Conservation (phyloP, 2,113 vertebrate genomes). For the Toxotes jaculatrix region DNA sequence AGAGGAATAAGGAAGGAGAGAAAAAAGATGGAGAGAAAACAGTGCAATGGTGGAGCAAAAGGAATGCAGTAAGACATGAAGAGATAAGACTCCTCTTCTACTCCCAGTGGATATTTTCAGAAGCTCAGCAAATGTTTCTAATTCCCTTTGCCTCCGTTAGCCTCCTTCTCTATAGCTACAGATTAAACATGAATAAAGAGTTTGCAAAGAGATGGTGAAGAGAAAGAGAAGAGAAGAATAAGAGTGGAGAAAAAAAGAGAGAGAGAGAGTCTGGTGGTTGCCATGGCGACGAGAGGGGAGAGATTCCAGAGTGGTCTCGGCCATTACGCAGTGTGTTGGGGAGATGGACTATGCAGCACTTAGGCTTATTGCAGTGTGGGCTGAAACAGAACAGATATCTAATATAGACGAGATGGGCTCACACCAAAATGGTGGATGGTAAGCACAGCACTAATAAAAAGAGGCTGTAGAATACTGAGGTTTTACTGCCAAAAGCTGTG, state of each 20-base stretch:
- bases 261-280: slow-evolving; percentile 70
- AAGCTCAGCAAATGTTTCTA: slow-evolving; percentile 49
- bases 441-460: slow-evolving; percentile 52
- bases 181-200: slow-evolving; percentile 65
- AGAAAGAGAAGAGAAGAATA: slow-evolving; percentile 41
- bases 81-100: slow-evolving; percentile 35
- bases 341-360: slow-evolving; percentile 74
- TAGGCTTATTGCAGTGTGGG: slow-evolving; percentile 78
- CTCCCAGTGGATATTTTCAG: slow-evolving; percentile 49
- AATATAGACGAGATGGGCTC: slow-evolving; percentile 68
- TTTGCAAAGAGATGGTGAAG: slow-evolving; percentile 59
- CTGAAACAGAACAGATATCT: slow-evolving; percentile 71
- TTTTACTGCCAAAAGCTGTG: slow-evolving; percentile 38
- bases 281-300: slow-evolving; percentile 72
- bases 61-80: slow-evolving; percentile 36
- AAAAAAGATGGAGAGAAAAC: slow-evolving; percentile 1
- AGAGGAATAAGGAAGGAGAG: not conserved
- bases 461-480: slow-evolving; percentile 1
- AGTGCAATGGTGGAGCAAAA: slow-evolving; percentile 3
- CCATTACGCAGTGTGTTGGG: slow-evolving; percentile 73
- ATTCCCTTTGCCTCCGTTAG: slow-evolving; percentile 46
- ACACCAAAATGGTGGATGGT: slow-evolving; percentile 71
- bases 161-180: slow-evolving; percentile 47
- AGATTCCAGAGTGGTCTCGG: slow-evolving; percentile 72
- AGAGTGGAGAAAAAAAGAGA: slow-evolving; percentile 20